phyloP scores from a whole-genome alignment of 1,140 invertebrate species.

The Leptopilina clavipes region DNA sequence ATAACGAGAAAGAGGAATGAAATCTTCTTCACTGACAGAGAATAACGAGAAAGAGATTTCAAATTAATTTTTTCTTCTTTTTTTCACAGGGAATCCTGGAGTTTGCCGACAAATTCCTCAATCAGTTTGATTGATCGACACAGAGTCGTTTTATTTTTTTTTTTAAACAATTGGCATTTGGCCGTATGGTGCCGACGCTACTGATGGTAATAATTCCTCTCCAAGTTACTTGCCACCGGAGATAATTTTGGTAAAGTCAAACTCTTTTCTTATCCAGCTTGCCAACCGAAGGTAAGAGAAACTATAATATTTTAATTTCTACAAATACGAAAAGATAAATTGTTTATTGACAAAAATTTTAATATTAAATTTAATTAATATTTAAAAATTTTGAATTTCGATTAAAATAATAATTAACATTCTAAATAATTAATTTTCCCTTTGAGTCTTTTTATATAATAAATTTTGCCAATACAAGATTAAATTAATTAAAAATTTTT shows the following conservation, averaged over 20 bases:
- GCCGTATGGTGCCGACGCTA: constrained; percentile 94
- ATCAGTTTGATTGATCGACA: constrained; percentile 85
- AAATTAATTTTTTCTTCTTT: no score
- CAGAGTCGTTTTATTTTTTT: constrained; percentile 87
- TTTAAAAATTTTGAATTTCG: no score
- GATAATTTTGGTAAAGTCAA: constrained; percentile 96
- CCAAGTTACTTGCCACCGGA: constrained; percentile 85
- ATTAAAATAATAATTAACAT: no score
- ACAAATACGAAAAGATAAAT: constrained; percentile 31
- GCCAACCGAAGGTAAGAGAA: constrained; percentile 85
- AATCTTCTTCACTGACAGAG: not conserved
- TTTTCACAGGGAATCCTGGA: constrained; percentile 89
- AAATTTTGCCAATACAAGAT: no score
- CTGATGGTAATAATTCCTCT: constrained; percentile 87
- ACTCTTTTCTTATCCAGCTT: constrained; percentile 88
- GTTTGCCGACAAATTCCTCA: constrained; percentile 89
- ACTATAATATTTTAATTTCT: not conserved
- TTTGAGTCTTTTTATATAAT: no score
- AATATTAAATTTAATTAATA: no score
- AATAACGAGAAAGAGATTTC: not conserved
- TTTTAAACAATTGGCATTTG: constrained; percentile 90
- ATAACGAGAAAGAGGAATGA: no score
- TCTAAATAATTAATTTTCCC: no score
- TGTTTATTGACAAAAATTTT: no score
- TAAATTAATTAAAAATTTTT: no score